A percentile compares a stretch with the other conserved stretches of the same genome.
Evolutionary conservation across 1,140 invertebrate genomes (phyloP).

Genomic region (Pseudomyrmex flavicornis): DNA sequence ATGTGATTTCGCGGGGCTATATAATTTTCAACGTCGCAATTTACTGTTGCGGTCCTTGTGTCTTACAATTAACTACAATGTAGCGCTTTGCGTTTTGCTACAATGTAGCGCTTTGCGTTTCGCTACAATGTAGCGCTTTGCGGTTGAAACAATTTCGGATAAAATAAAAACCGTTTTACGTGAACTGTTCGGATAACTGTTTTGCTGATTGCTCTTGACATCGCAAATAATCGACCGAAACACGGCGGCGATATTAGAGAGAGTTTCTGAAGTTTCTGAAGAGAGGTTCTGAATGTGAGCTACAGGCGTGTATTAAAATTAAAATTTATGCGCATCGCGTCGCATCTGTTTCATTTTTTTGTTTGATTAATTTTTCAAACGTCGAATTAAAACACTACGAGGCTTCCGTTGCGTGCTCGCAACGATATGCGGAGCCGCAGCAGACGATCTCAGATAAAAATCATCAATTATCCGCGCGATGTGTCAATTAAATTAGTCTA

Average conservation of each 20-base stretch:
- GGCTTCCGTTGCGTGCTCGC: background rate
- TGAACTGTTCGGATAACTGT: background rate
- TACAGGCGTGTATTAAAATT: too few relatives aligned
- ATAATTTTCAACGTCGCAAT: constrained; percentile 33
- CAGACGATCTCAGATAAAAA: constrained; percentile 37
- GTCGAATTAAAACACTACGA: background rate
- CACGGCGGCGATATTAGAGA: too few relatives aligned
- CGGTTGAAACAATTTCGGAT: background rate
- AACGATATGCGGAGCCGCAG: constrained; percentile 28
- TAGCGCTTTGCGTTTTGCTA: constrained; percentile 1
- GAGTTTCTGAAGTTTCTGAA: too few relatives aligned
- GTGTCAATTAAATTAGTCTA: constrained; percentile 65
- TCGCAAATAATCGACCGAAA: background rate
- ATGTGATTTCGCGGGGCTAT: constrained; percentile 21
- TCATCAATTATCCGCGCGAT: constrained; percentile 57
- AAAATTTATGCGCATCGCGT: too few relatives aligned
- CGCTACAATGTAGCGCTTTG: constrained; percentile 22
- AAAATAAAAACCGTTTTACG: constrained; percentile 16
- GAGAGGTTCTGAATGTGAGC: too few relatives aligned
- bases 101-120: constrained; percentile 15
- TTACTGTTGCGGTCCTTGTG: background rate
- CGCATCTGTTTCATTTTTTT: too few relatives aligned
- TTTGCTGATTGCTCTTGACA: background rate
- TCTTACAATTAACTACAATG: background rate
- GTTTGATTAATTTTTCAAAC: background rate